Conservation (phyloP, 2,888 invertebrate species). For the Drosophila demipolita region DNA sequence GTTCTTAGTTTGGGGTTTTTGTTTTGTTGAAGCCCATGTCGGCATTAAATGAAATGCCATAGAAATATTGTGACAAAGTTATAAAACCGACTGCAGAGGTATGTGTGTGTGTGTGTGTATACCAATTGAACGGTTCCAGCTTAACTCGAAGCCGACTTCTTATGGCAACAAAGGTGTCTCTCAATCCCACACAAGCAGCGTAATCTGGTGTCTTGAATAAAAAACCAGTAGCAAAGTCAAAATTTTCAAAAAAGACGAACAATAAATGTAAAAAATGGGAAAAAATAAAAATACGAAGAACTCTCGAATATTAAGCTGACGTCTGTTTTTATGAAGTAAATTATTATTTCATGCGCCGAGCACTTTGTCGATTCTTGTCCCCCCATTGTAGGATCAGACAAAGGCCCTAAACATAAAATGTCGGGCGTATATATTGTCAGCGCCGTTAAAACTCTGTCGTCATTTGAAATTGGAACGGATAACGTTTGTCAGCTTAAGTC, state of each 20-base stretch:
- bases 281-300: slow-evolving; percentile 38
- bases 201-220: slow-evolving; percentile 64
- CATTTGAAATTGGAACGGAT: slow-evolving; percentile 82
- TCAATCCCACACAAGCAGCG: slow-evolving; percentile 66
- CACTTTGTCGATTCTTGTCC: slow-evolving; percentile 63
- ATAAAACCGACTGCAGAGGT: slow-evolving; percentile 35
- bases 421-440: slow-evolving; percentile 68
- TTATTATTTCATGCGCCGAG: slow-evolving; percentile 73
- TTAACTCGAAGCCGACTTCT: slow-evolving; percentile 42
- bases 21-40: slow-evolving; percentile 24
- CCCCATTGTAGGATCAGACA: slow-evolving; percentile 56
- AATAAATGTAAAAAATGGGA: not conserved
- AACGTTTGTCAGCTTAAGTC: slow-evolving; percentile 73
- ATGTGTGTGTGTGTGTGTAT: not conserved
- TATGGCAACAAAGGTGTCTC: slow-evolving; percentile 58
- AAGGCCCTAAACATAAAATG: slow-evolving; percentile 52
- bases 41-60: slow-evolving; percentile 41
- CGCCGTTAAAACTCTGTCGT: slow-evolving; percentile 76
- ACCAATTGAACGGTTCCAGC: slow-evolving; percentile 44
- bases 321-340: slow-evolving; percentile 76
- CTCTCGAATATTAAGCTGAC: slow-evolving; percentile 71
- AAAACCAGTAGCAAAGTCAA: slow-evolving; percentile 68
- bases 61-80: slow-evolving; percentile 62
- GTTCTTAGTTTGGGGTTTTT: not conserved
- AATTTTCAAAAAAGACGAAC: slow-evolving; percentile 16